Conservation (phyloP, 92 coral and sea anemone species). For the Porites divaricata region DNA sequence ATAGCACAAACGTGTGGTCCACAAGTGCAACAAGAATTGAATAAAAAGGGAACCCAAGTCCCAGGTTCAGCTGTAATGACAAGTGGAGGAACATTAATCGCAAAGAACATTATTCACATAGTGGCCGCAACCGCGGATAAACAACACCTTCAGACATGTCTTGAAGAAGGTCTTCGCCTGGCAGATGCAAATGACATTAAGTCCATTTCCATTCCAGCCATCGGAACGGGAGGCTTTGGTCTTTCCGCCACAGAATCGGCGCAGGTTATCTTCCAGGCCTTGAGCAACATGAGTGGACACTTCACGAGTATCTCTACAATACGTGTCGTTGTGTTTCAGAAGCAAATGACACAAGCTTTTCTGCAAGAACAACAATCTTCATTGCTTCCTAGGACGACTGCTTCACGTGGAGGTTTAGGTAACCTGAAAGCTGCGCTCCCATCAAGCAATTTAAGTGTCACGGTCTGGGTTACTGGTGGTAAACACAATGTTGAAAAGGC, state of each 20-base stretch:
- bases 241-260: constrained; percentile 37
- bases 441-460: not conserved
- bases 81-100: not conserved
- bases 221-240: constrained; percentile 56
- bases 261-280: constrained; percentile 39
- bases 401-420: not conserved
- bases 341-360: constrained; percentile 47
- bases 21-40: constrained; percentile 54
- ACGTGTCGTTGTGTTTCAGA: constrained; percentile 46
- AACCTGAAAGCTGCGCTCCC: not conserved
- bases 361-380: constrained; percentile 38
- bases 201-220: constrained; percentile 59
- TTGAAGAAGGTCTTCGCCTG: constrained; percentile 25
- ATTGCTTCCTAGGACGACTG: not conserved
- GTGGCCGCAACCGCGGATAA: not conserved
- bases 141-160: constrained; percentile 26
- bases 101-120: constrained; percentile 31
- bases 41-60: constrained; percentile 33
- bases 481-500: constrained; percentile 10
- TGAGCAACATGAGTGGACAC: constrained; percentile 13
- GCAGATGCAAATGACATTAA: constrained; percentile 39
- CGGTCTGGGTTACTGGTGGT: constrained; percentile 22
- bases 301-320: constrained; percentile 29
- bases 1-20: constrained; percentile 49
- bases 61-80: constrained; percentile 69